Conservation (phyloP, 2,797 vertebrate genomes). For the Microctenopoma lineatum region DNA sequence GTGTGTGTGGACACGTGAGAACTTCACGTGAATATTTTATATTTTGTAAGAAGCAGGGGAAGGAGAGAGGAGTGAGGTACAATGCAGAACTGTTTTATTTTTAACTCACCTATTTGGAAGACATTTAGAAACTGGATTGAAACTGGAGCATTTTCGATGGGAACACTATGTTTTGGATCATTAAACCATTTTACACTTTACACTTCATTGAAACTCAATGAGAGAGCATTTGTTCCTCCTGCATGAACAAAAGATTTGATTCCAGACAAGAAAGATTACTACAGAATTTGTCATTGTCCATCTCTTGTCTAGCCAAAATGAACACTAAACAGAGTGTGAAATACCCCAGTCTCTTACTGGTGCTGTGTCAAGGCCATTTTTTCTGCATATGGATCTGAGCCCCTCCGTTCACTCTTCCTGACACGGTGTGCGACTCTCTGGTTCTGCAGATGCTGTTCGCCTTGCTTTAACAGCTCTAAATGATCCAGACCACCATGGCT, state of each 20-base stretch:
- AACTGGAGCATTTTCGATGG: conserved; percentile 16
- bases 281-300: conserved; percentile 53
- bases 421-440: conserved; percentile 36
- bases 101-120: conserved; percentile 38
- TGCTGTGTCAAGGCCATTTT: conserved; percentile 51
- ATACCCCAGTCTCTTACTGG: conserved; percentile 46
- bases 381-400: conserved; percentile 41
- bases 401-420: conserved; percentile 50
- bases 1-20: conserved; percentile 32
- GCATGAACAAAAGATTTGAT: conserved; percentile 37
- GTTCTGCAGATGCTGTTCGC: conserved; percentile 52
- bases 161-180: conserved; percentile 9
- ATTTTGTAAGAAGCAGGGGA: conserved; percentile 44
- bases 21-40: conserved; percentile 63
- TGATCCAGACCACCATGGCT: conserved; percentile 65
- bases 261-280: conserved; percentile 43
- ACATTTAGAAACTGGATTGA: conserved; percentile 30
- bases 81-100: conserved; percentile 53
- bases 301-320: conserved; percentile 58
- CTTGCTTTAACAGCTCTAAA: conserved; percentile 61
- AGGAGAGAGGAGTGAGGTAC: conserved; percentile 13
- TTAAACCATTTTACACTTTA: conserved; percentile 33
- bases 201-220: conserved; percentile 28
- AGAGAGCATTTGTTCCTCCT: conserved; percentile 1
- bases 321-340: conserved; percentile 68